A percentile compares a stretch with the other conserved stretches of the same genome.
These are phyloP conservation scores for Scaptomyza flava DNA, from an alignment of 2,888 invertebrate genomes.

Conservation along the genomic window DNA sequence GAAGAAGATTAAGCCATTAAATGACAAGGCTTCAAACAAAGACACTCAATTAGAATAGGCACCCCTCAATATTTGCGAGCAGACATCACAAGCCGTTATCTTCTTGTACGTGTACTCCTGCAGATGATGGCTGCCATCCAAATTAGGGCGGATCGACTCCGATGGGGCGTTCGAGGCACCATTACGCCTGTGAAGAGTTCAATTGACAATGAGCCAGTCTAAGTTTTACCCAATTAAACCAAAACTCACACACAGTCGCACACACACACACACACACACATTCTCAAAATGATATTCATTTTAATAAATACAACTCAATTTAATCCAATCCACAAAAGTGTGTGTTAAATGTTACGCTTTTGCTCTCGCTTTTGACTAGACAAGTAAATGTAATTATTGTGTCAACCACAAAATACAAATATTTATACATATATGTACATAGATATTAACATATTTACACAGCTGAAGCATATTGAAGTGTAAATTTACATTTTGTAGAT, in stretches of 20 bases:
- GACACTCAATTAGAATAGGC: conserved; percentile 63
- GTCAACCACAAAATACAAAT: conserved; percentile 53
- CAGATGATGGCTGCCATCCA: conserved; percentile 89
- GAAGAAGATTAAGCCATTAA: neutral
- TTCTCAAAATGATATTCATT: conserved; percentile 17
- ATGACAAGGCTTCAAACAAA: neutral
- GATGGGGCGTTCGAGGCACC: conserved; percentile 87
- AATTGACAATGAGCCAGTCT: conserved; percentile 29
- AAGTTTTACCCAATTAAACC: neutral
- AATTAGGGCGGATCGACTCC: conserved; percentile 83
- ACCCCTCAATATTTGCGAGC: conserved; percentile 96
- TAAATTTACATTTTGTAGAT: conserved; percentile 47
- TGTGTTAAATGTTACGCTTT: conserved; percentile 55
- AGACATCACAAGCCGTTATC: conserved; percentile 97
- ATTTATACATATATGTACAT: conserved; percentile 20
- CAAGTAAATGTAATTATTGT: conserved; percentile 52
- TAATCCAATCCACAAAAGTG: conserved; percentile 32
- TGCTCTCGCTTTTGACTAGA: conserved; percentile 16
- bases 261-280: neutral
- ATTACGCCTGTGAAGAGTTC: conserved; percentile 87
- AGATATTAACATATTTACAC: conserved; percentile 22
- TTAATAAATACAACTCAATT: conserved; percentile 28
- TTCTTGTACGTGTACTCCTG: conserved; percentile 98
- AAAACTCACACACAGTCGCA: neutral
- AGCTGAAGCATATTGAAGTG: conserved; percentile 43